A percentile compares a stretch with the other conserved stretches of the same genome.
These are phyloP conservation scores for Eulemur macaco DNA, from an alignment of 2,113 vertebrate species.

Conservation along the genomic window DNA sequence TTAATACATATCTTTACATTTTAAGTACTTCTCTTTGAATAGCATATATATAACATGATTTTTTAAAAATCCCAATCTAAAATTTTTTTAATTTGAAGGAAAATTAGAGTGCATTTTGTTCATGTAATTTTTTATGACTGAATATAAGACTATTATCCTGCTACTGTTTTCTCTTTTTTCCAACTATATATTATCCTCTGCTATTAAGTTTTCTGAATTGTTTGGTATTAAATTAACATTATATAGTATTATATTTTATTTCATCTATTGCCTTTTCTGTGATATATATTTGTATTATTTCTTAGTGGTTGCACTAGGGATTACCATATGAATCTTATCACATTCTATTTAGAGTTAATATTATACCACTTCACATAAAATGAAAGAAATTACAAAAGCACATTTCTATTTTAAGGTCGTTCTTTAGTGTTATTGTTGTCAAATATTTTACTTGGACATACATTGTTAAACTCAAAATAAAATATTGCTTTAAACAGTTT, in stretches of 20 bases:
- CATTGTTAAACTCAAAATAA: background rate
- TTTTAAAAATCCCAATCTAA: background rate
- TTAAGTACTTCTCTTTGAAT: background rate
- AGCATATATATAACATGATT: too few species aligned
- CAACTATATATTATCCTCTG: background rate
- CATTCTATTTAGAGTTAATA: background rate
- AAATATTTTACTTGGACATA: background rate
- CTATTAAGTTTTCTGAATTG: background rate
- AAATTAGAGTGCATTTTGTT: background rate
- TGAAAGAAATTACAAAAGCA: background rate
- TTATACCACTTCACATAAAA: background rate
- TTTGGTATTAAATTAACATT: background rate
- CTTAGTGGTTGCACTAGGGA: background rate
- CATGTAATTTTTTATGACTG: background rate
- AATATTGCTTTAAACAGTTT: background rate
- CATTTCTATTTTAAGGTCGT: background rate
- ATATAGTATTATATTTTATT: background rate
- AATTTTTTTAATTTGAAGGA: background rate
- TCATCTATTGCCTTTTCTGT: background rate
- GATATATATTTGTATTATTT: background rate
- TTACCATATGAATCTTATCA: background rate
- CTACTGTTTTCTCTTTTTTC: background rate
- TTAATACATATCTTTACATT: background rate
- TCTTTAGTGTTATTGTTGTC: background rate
- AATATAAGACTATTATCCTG: background rate